A percentile compares a stretch with the other conserved stretches of the same genome.
These are phyloP conservation scores for Pemphigus obesinymphae DNA, from an alignment of 1,140 invertebrate genomes.

Conservation along the genomic window DNA sequence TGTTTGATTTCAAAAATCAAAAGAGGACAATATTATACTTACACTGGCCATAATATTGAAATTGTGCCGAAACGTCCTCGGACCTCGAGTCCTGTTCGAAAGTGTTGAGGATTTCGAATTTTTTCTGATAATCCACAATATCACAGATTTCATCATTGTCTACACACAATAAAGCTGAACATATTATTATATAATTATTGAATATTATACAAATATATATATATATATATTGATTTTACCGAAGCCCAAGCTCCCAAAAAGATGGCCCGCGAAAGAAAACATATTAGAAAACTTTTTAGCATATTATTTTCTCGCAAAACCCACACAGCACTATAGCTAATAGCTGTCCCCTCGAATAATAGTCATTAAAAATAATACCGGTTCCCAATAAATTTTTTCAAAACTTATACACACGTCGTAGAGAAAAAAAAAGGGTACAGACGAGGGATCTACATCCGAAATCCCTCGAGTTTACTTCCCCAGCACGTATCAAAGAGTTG, in stretches of 20 bases:
- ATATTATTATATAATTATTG: slow-evolving; percentile 8
- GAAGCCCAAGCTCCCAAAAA: not conserved
- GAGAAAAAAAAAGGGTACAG: not conserved
- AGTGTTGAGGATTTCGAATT: slow-evolving; percentile 81
- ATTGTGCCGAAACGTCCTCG: slow-evolving; percentile 61
- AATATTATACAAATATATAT: too few relatives aligned
- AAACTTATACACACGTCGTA: not conserved
- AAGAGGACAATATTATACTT: slow-evolving; percentile 54
- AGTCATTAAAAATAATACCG: not conserved
- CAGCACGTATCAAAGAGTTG: not conserved
- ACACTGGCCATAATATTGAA: slow-evolving; percentile 66
- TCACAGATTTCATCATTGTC: slow-evolving; percentile 84
- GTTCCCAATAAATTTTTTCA: not conserved
- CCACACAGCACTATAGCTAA: too few relatives aligned
- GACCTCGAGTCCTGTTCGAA: slow-evolving; percentile 72
- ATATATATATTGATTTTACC: too few relatives aligned
- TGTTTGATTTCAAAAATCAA: too few relatives aligned
- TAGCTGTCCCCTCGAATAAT: not conserved
- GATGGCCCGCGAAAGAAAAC: not conserved
- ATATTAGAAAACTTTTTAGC: not conserved
- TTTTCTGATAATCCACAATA: slow-evolving; percentile 83
- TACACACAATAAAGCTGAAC: slow-evolving; percentile 9
- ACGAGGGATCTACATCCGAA: not conserved
- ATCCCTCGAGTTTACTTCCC: not conserved
- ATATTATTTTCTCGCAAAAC: not conserved